Percentiles rank a stretch among this genome's conserved stretches.
phyloP scores from a whole-genome alignment of 2,888 invertebrate species.

The Phalangium opilio region DNA sequence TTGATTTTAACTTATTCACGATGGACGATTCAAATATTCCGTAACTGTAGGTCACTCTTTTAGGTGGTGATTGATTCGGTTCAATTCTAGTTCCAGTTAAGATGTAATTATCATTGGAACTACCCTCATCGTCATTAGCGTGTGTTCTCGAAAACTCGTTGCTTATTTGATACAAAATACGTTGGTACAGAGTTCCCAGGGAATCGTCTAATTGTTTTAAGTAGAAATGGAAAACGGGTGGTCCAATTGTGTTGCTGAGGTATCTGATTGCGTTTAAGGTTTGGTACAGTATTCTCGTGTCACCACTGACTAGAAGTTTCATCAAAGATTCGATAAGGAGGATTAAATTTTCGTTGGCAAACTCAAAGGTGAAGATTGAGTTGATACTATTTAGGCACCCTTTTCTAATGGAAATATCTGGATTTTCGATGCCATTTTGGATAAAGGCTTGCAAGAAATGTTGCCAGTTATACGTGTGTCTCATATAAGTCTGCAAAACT shows the following conservation, averaged over 20 bases:
- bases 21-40: slow-evolving; percentile 34
- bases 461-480: slow-evolving; percentile 31
- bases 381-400: slow-evolving; percentile 32
- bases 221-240: slow-evolving; percentile 26
- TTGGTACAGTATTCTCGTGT: slow-evolving; percentile 24
- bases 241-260: slow-evolving; percentile 31
- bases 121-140: neutral
- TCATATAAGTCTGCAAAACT: slow-evolving; percentile 34
- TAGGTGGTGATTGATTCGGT: neutral
- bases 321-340: slow-evolving; percentile 20
- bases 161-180: slow-evolving; percentile 13
- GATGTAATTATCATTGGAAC: neutral
- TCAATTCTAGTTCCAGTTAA: neutral
- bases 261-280: slow-evolving; percentile 30
- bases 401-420: slow-evolving; percentile 28
- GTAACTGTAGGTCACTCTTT: slow-evolving; percentile 22
- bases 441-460: slow-evolving; percentile 30
- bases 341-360: slow-evolving; percentile 29
- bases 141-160: neutral
- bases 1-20: slow-evolving; percentile 31
- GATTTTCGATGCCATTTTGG: slow-evolving; percentile 30
- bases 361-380: slow-evolving; percentile 33
- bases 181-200: slow-evolving; percentile 13
- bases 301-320: slow-evolving; percentile 24
- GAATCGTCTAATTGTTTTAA: slow-evolving; percentile 15